These are phyloP conservation scores for Phyto melanocephala DNA, from an alignment of 2,888 invertebrate species.

Conservation along the genomic window DNA sequence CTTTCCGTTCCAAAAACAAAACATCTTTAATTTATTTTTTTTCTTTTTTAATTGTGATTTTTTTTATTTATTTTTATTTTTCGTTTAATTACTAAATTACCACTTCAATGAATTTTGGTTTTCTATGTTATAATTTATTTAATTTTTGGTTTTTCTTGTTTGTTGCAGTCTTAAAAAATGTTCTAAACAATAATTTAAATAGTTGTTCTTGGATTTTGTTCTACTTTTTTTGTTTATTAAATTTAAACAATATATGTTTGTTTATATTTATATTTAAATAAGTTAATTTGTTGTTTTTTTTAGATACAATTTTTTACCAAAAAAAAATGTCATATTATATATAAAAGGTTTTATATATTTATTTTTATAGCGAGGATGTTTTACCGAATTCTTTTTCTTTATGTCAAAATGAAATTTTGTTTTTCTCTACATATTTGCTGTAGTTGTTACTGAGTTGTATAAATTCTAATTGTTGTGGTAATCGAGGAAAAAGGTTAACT, in stretches of 20 bases:
- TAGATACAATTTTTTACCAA: conserved; percentile 11
- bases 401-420: conserved; percentile 5
- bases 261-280: conserved; percentile 48
- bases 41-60: conserved; percentile 63
- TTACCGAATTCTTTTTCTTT: conserved; percentile 1
- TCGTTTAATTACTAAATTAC: conserved; percentile 71
- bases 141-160: conserved; percentile 46
- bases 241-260: conserved; percentile 53
- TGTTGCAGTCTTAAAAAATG: conserved; percentile 78
- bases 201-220: conserved; percentile 45
- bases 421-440: background rate
- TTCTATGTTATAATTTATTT: conserved; percentile 44
- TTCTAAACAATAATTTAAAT: conserved; percentile 74
- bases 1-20: background rate
- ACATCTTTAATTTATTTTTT: conserved; percentile 24
- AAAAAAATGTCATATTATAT: no score
- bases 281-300: conserved; percentile 36
- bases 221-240: conserved; percentile 36
- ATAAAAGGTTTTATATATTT: conserved; percentile 20
- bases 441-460: conserved; percentile 45
- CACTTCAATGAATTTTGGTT: conserved; percentile 76
- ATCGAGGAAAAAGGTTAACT: conserved; percentile 51
- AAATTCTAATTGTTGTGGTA: conserved; percentile 63
- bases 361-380: conserved; percentile 65
- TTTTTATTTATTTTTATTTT: conserved; percentile 49